Conservation (phyloP, 2,888 invertebrate species). For the Brachyopa scutellaris region DNA sequence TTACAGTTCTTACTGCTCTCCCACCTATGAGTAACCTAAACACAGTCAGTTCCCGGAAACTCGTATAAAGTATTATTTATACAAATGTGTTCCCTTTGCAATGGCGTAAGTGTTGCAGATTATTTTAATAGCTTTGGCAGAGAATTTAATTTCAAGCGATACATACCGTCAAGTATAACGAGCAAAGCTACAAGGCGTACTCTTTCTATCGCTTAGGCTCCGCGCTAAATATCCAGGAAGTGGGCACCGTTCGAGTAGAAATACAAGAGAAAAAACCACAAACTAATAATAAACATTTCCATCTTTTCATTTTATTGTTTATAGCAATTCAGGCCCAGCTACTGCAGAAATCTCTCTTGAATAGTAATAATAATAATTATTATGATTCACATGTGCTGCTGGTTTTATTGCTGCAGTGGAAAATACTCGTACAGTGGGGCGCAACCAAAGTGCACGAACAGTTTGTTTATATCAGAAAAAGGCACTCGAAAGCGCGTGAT, state of each 20-base stretch:
- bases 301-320: slow-evolving; percentile 70
- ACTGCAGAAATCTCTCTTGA: slow-evolving; percentile 44
- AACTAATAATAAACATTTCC: slow-evolving; percentile 69
- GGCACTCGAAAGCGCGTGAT: slow-evolving; percentile 58
- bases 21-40: neutral
- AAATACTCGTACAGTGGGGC: slow-evolving; percentile 24
- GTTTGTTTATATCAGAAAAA: slow-evolving; percentile 62
- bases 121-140: slow-evolving; percentile 44
- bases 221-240: slow-evolving; percentile 58
- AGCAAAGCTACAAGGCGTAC: neutral
- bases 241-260: slow-evolving; percentile 49
- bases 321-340: slow-evolving; percentile 51
- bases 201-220: neutral
- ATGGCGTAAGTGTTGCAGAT: slow-evolving; percentile 17
- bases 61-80: neutral
- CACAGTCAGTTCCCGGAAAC: slow-evolving; percentile 4
- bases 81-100: slow-evolving; percentile 22
- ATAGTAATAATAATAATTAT: slow-evolving; percentile 64
- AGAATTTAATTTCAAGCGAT: slow-evolving; percentile 29
- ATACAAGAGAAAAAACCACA: slow-evolving; percentile 47
- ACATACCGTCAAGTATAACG: neutral
- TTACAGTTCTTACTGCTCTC: neutral
- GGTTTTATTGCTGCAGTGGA: slow-evolving; percentile 44
- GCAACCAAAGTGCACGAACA: slow-evolving; percentile 54
- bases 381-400: slow-evolving; percentile 70